Evolutionary conservation across 1,140 invertebrate genomes (phyloP).

Genomic region (Cydia fagiglandana): DNA sequence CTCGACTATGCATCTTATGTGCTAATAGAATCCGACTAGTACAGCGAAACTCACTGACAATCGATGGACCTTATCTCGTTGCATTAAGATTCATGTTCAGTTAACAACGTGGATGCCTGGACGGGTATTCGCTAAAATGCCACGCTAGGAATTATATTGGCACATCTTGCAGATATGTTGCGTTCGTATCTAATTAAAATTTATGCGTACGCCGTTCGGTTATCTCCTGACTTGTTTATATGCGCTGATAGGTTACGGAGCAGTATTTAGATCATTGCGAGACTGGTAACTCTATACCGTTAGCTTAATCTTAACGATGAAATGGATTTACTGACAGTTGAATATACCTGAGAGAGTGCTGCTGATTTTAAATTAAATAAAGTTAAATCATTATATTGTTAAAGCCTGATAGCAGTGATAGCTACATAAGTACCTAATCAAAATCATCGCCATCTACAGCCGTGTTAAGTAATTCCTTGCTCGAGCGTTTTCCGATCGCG

Average conservation of each 20-base stretch:
- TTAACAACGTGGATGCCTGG: neutral
- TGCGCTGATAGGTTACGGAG: conserved; percentile 34
- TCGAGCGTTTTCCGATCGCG: conserved; percentile 36
- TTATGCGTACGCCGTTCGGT: conserved; percentile 45
- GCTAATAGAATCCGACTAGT: conserved; percentile 35
- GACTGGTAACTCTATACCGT: neutral
- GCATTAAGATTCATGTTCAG: too few relatives aligned
- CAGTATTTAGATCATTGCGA: neutral
- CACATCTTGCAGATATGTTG: conserved; percentile 36
- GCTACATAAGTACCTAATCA: neutral
- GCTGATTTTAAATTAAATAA: neutral
- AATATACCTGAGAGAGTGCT: neutral
- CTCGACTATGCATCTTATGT: neutral
- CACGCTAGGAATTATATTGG: conserved; percentile 38
- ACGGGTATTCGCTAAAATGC: conserved; percentile 3
- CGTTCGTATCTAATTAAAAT: conserved; percentile 46
- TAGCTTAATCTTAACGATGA: neutral
- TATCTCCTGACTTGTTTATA: conserved; percentile 43
- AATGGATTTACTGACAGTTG: neutral
- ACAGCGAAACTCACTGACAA: too few relatives aligned
- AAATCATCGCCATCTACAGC: neutral
- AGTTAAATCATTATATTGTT: too few relatives aligned
- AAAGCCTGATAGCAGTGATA: too few relatives aligned
- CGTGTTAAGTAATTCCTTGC: conserved; percentile 6
- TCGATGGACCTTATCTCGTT: too few relatives aligned